Conservation (phyloP, 2,113 vertebrate species). For the Jacana jacana region DNA sequence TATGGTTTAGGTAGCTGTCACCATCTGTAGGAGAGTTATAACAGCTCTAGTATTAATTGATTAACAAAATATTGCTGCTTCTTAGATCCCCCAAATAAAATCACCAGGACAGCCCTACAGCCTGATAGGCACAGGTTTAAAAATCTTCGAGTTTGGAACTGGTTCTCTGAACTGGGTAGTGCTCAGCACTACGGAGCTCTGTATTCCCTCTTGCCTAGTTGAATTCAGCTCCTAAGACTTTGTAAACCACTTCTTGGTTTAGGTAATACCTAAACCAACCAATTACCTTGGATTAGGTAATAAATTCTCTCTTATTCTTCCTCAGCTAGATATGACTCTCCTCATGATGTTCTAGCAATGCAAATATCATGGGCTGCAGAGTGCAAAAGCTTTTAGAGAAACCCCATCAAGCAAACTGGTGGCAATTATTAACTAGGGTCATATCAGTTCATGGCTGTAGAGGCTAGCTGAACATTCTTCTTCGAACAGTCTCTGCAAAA, state of each 20-base stretch:
- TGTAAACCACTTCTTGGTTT: not conserved
- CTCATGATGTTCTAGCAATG: not conserved
- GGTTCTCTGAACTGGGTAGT: not conserved
- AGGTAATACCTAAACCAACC: too few species aligned
- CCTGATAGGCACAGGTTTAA: not conserved
- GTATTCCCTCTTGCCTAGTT: not conserved
- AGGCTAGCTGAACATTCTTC: not conserved
- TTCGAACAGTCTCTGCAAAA: not conserved
- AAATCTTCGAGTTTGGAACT: not conserved
- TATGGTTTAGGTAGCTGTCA: not conserved
- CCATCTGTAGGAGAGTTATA: not conserved
- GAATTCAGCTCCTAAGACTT: not conserved
- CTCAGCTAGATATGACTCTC: not conserved
- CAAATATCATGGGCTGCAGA: not conserved
- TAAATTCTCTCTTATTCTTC: not conserved
- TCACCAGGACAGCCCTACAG: fast-evolving
- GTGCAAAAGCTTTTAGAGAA: not conserved
- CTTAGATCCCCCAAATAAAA: not conserved
- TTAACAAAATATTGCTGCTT: not conserved
- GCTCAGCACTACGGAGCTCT: not conserved
- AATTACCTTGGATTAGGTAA: not conserved
- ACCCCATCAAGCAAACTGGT: not conserved
- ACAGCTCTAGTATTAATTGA: not conserved
- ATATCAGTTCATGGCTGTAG: not conserved
- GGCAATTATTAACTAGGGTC: not conserved